Percentiles rank a stretch among this genome's conserved stretches.
Conservation (phyloP, 2,113 vertebrate genomes). For the Anolis sagrei region DNA sequence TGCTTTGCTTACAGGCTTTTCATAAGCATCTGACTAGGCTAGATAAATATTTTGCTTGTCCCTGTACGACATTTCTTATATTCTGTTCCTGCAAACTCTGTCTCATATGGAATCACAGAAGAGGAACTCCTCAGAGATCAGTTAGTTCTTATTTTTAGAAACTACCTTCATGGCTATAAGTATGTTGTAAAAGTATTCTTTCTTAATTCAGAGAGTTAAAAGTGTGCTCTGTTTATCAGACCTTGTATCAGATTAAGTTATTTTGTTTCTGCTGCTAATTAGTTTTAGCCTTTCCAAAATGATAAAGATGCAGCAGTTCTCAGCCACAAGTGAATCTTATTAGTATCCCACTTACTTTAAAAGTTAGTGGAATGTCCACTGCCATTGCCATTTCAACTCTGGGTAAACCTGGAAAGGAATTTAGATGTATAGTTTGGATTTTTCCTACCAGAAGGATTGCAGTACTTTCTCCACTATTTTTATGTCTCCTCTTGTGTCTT, state of each 20-base stretch:
- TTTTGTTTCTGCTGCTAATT: neutral
- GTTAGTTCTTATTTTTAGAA: neutral
- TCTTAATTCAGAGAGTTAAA: neutral
- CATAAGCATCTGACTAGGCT: neutral
- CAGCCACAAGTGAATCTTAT: neutral
- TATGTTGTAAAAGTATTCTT: neutral
- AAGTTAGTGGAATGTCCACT: neutral
- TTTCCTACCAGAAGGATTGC: neutral
- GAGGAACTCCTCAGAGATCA: neutral
- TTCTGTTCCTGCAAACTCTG: neutral
- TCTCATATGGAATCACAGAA: neutral
- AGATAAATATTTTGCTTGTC: neutral
- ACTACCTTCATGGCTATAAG: too few relatives aligned
- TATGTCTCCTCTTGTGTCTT: neutral
- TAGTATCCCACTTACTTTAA: neutral
- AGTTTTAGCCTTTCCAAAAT: neutral
- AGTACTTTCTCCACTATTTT: neutral
- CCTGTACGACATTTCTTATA: neutral
- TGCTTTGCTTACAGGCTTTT: too few relatives aligned
- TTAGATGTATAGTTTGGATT: neutral
- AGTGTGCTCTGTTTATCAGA: neutral
- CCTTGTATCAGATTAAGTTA: neutral
- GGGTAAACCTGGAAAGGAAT: neutral
- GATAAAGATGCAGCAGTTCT: neutral
- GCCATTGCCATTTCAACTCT: neutral